Base-by-base conservation (phyloP, 2,888 invertebrate species). In the Drosophila melanosoma region DNA sequence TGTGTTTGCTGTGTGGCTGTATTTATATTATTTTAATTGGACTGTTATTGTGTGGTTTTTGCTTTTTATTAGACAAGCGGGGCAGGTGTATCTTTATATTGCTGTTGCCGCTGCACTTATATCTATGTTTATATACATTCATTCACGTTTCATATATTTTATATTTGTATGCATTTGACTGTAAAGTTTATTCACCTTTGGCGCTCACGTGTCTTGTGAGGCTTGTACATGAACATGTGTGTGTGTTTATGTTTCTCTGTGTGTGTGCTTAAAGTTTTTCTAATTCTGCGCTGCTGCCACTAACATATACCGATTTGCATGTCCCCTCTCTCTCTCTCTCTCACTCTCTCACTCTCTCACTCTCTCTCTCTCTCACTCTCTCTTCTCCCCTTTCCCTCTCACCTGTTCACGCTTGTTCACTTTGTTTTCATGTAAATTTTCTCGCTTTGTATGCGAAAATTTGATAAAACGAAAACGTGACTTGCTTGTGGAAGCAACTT, bases 401-500 rank as follows among this genome's bases (percentile, higher is more conserved):
- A 63, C 29, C 33, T 57, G 26, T 10, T 49, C 40, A 26, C 45
- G 29, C 42, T 58, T 54, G 53, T 48, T 56, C 76, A 74, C 73
- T 87, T 63, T 79, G 69, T 82, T 80, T 82, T 79, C 81, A 85
- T 86, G 83, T 83, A 86, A 83, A 88, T 86, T 81, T 83, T 80
- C 75, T 82, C 72, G 73, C 71, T 81, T 81, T 86, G 82, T 77
- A 84, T 88, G 80, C 78, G 80, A 89, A 85, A 89, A 89, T 90
- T 89, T 84, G 83, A 83, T 88, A 87, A 87, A 89, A 79, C 85
- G 60, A 82, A 89, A 90, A 89, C 89, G 89, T 90, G 89, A 89
- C 90, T 90, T 85, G 90, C 80, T 78, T 87, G 70, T 76, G 61
- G 69, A 89, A 80, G 62, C 53, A 45, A 23, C 45, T 45, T 23